Evolutionary conservation across 2,888 invertebrate species (phyloP).

Genomic region (Germaria angustata): DNA sequence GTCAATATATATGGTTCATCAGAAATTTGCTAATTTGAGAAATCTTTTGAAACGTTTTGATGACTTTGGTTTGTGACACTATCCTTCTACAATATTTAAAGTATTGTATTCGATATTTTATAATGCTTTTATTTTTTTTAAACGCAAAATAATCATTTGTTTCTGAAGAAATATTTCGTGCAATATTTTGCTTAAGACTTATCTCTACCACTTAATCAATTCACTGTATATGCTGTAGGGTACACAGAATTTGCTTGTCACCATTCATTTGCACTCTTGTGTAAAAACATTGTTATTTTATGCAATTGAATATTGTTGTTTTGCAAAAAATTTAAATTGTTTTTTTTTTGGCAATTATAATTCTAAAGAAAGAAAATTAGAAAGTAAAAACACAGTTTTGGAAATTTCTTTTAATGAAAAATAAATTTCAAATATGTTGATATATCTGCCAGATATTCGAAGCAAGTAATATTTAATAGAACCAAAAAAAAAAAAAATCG

Average conservation of each 20-base stretch:
- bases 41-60: too few species aligned
- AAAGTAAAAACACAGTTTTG: neutral
- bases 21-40: too few species aligned
- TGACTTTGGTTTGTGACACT: too few species aligned
- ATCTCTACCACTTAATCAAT: too few species aligned
- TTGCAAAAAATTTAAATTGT: neutral
- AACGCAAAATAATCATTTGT: too few species aligned
- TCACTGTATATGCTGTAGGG: neutral
- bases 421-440: neutral
- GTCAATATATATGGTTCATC: too few species aligned
- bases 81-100: too few species aligned
- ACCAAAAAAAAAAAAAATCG: too few species aligned
- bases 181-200: too few species aligned
- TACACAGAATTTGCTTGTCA: neutral
- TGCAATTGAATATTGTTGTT: constrained; percentile 10
- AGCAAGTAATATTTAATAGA: neutral
- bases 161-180: too few species aligned
- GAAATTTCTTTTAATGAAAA: neutral
- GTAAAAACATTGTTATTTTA: neutral
- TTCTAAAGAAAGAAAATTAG: neutral
- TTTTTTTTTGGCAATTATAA: neutral
- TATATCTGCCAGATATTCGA: neutral
- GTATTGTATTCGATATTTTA: too few species aligned
- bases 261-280: neutral
- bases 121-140: too few species aligned